Base-by-base conservation (phyloP, 2,888 invertebrate genomes). In the Agrilus mali region DNA sequence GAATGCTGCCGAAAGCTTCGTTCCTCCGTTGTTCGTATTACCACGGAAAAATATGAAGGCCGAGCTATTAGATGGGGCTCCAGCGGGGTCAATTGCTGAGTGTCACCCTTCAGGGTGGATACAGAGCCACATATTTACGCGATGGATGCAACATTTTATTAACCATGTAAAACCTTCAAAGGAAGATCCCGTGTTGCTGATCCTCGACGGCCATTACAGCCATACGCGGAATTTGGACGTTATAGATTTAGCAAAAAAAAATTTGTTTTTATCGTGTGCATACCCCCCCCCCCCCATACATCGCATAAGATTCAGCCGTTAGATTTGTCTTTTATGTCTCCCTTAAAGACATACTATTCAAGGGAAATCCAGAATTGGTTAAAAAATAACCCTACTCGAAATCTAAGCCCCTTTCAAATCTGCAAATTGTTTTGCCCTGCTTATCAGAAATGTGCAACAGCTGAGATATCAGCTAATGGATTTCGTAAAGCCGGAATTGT, bases 11-110 rank as follows among this genome's bases (percentile, higher is more conserved):
- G 60, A 60, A 4, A 39, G 52, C 35, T 58, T 48, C 51, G 51
- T 64, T 8, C 60, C 62, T 6, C 62, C 61, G 8, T 42, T 56
- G 10, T 47, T 63, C 14, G 57, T 64, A 41, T 64, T 60, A 48
- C 53, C 53, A 1, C 40, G 60, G 5, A 57, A 60, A 44, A 55
- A 58, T 33, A 55, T 57, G 52, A 59, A 59, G 32, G 46, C 46
- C 1, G 50, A 57, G 17, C 42, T 62, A n/a, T 47, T 58, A 41
- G 50, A 59, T 41, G 56, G 53, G 17, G 58, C 57, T 13, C 59
- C 60, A 41, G 50, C 57, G 31, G 57, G 56, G 14, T 46, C 60
- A 36, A 50, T 50, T 43, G 58, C 54, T 36, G 50, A 48, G 17
- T 54, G 53, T 41, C 53, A 52, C 51, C 49, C 54, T 27, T 52